Percentiles rank a stretch among this genome's conserved stretches.
These are phyloP conservation scores for Rhinopomastus cyanomelas DNA, from an alignment of 2,113 vertebrate genomes.

Conservation along the genomic window DNA sequence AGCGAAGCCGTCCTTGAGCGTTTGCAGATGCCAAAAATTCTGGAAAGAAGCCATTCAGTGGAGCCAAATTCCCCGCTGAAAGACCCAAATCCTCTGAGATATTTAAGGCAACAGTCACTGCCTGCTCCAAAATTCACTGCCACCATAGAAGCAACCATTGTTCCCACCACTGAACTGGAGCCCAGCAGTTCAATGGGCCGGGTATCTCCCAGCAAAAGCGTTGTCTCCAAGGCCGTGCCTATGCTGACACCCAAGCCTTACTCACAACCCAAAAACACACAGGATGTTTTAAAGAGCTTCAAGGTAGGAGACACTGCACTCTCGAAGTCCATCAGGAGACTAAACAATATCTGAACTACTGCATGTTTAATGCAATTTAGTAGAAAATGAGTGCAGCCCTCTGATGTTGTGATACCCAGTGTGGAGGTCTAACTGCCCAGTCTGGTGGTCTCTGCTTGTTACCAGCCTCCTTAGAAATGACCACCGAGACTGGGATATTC, in stretches of 20 bases:
- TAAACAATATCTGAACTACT: not conserved
- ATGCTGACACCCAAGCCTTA: slow-evolving; percentile 90
- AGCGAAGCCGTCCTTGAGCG: slow-evolving; percentile 91
- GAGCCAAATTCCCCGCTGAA: slow-evolving; percentile 82
- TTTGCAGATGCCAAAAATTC: slow-evolving; percentile 90
- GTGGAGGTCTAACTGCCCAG: accelerated
- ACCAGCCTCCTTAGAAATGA: not conserved
- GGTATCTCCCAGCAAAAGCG: slow-evolving; percentile 77
- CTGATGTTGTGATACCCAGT: not conserved
- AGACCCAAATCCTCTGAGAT: slow-evolving; percentile 84
- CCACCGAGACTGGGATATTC: not conserved
- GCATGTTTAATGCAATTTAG: not conserved
- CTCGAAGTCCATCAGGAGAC: not conserved
- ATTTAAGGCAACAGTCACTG: slow-evolving; percentile 90
- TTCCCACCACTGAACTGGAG: slow-evolving; percentile 69
- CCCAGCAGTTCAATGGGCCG: slow-evolving; percentile 62
- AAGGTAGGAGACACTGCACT: slow-evolving; percentile 78
- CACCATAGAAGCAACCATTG: slow-evolving; percentile 87
- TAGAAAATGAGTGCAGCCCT: not conserved
- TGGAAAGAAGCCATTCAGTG: slow-evolving; percentile 92
- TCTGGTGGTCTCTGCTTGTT: not conserved
- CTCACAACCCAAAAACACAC: slow-evolving; percentile 79
- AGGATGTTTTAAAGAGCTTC: slow-evolving; percentile 77
- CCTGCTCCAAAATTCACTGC: slow-evolving; percentile 92
- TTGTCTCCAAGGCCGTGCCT: slow-evolving; percentile 84